Evolutionary conservation across 2,888 invertebrate species (phyloP), one percentile per base, ranked within the genome.

Genomic region (Acanthococcus lagerstroemiae): DNA sequence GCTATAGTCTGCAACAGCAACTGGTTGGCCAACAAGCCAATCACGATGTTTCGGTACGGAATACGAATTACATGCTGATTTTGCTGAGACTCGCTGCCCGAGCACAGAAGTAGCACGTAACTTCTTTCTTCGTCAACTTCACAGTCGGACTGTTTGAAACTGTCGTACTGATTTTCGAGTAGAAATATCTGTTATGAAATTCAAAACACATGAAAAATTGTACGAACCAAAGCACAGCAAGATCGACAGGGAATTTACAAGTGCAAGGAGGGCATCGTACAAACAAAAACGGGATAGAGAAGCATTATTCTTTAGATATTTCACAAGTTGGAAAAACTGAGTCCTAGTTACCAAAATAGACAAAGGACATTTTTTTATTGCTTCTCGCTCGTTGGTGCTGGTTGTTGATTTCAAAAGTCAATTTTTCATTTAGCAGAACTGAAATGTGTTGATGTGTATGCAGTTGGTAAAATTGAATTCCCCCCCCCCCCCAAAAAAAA

Each of bases 1-100:
- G 92, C 94, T 68, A 95, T 85, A 63, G 93, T 88, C 78, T 95
- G 95, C 30, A 95, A 81, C 61, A 95, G 79, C 82, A 95, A 89
- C 78, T 95, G 94, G 76, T 95, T 94, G 4, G 94, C 91, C 70
- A 95, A 76, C 67, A 95, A 81, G 2, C 94, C 92, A 3, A 95
- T 88, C 0, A 95, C 88, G 60, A 95, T 77, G 70, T 87, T 90
- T 73, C 89, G 83, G 73, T 94, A 89, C 3, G 94, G 91, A 69
- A 95, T 90, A 70, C 93, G 80, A 27, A 88, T 83, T 3, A 90
- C 87, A 73, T 86, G 88, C 68, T 87, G 79, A 71, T 89, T 89
- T 45, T 87, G 22, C 5, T 67, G 60, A n/a, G 67, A 46, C 68
- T 86, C 70, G 37, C 71, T 71, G 4, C 69, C 68, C 17, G 71